These are phyloP conservation scores for Gonatopus flavifemur DNA, from an alignment of 1,140 invertebrate genomes.

Conservation along the genomic window DNA sequence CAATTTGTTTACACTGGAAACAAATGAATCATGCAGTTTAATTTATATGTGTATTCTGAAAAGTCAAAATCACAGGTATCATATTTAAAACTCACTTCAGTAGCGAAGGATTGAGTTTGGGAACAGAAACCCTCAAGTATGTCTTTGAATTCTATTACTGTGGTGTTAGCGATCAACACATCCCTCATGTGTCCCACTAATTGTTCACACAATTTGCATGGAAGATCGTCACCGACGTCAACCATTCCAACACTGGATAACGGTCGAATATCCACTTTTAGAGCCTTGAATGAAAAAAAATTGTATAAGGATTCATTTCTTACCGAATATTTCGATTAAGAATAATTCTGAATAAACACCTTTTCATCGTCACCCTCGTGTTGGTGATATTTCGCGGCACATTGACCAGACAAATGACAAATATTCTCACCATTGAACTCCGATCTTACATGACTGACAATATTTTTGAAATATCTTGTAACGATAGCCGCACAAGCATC, in stretches of 20 bases:
- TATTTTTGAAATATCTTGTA: constrained; percentile 70
- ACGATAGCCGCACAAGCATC: constrained; percentile 77
- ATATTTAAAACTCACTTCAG: constrained; percentile 46
- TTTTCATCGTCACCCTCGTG: constrained; percentile 62
- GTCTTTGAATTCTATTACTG: constrained; percentile 76
- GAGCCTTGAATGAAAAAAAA: constrained; percentile 21
- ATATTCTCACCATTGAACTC: constrained; percentile 67
- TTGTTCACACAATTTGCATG: constrained; percentile 84
- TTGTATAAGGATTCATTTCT: too few species aligned
- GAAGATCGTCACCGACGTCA: constrained; percentile 66
- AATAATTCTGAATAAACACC: constrained; percentile 28
- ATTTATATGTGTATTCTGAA: not conserved
- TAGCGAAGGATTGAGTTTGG: constrained; percentile 68
- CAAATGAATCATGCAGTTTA: constrained; percentile 11
- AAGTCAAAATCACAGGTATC: not conserved
- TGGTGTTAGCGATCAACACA: constrained; percentile 82
- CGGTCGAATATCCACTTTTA: constrained; percentile 61
- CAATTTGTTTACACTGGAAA: constrained; percentile 62
- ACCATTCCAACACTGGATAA: constrained; percentile 61
- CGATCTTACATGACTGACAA: constrained; percentile 64
- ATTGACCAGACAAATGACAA: constrained; percentile 76
- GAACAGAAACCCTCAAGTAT: constrained; percentile 79
- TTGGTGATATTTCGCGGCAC: constrained; percentile 65
- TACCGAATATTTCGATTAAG: too few species aligned
- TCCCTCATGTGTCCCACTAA: constrained; percentile 77